Conservation (phyloP, 2,888 invertebrate species). For the Nowickia ferox region DNA sequence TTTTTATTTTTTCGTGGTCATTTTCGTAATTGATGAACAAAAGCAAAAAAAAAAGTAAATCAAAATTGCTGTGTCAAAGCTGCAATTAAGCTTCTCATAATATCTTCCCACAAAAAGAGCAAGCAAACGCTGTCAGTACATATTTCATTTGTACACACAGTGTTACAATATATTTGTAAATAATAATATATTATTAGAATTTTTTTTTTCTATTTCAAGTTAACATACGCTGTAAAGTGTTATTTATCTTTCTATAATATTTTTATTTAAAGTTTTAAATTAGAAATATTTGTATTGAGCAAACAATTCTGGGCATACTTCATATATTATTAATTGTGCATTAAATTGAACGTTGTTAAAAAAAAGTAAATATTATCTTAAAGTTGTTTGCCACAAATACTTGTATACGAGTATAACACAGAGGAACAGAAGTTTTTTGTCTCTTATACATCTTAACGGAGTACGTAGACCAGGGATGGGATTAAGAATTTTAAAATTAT, state of each 20-base stretch:
- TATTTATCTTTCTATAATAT: neutral
- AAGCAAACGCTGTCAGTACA: no score
- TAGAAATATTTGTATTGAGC: conserved; percentile 2
- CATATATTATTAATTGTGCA: conserved; percentile 30
- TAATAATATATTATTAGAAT: neutral
- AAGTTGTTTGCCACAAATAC: neutral
- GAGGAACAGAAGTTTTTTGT: neutral
- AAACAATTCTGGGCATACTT: neutral
- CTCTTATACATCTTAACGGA: neutral
- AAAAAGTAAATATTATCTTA: conserved; percentile 24
- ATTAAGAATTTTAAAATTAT: no score
- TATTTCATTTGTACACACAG: no score
- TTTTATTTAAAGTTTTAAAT: neutral
- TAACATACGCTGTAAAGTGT: neutral
- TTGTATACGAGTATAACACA: neutral
- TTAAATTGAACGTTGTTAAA: conserved; percentile 14
- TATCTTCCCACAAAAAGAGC: no score
- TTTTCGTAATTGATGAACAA: no score
- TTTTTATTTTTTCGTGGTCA: no score
- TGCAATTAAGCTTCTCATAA: no score
- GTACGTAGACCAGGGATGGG: no score
- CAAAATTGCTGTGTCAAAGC: no score
- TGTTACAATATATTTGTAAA: neutral
- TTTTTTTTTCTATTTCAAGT: neutral
- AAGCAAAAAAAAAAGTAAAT: no score